Evolutionary conservation across 2,888 invertebrate genomes (phyloP).

Genomic region (Drosophila austrosaltans): DNA sequence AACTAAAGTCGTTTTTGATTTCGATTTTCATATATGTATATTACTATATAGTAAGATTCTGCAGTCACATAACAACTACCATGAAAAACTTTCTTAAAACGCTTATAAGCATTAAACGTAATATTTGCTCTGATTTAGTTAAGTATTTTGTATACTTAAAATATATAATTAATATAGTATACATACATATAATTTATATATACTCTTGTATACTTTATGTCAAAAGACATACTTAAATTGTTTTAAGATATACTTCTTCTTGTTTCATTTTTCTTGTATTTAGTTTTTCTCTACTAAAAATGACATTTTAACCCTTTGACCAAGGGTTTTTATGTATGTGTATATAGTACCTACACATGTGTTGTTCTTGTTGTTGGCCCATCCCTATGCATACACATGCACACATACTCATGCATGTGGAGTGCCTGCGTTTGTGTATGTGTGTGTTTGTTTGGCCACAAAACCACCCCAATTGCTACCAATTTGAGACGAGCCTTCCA

Average conservation of each 20-base stretch:
- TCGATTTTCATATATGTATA: too few species aligned
- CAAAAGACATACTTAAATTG: neutral
- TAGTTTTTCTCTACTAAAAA: neutral
- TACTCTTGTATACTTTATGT: neutral
- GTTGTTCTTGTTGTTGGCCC: conserved; percentile 18
- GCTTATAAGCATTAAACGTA: too few species aligned
- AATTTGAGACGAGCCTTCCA: conserved; percentile 63
- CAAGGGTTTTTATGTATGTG: neutral
- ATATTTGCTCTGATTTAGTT: too few species aligned
- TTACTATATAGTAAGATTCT: too few species aligned
- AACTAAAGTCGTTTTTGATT: too few species aligned
- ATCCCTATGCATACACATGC: neutral
- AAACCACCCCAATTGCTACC: conserved; percentile 62
- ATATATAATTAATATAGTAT: too few species aligned
- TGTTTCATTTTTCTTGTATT: neutral
- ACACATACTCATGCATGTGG: conserved; percentile 16
- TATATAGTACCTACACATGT: neutral
- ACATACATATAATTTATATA: neutral
- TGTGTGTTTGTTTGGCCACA: conserved; percentile 26
- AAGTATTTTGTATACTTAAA: too few species aligned
- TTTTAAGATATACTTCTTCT: neutral
- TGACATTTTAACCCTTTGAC: conserved; percentile 7
- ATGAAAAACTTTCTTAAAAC: too few species aligned
- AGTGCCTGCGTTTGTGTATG: conserved; percentile 29
- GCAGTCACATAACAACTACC: too few species aligned